Base-by-base conservation (phyloP, 2,113 vertebrate genomes). In the Poicephalus meyeri region DNA sequence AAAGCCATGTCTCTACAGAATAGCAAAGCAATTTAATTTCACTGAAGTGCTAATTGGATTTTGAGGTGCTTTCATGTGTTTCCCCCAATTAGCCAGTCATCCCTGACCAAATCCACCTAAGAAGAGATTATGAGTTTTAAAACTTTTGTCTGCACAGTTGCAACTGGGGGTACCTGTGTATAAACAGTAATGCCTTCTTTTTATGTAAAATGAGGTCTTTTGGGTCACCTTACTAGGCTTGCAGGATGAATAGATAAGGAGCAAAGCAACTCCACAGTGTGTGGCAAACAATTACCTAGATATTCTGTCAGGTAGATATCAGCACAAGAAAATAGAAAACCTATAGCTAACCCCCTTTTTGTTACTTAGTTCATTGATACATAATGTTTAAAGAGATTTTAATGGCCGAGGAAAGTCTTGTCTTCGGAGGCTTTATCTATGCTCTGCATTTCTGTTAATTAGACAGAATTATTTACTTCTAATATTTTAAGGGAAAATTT, bases 21-120 rank as follows among this genome's bases (percentile, higher is more conserved):
- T 97, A 98, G 97, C 93, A 97, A 98, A 98, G 97, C 98, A 94
- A 96, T 98, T 98, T 98, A 98, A 98, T 98, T 98, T 98, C 96
- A 98, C 97, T 98, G 96, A 98, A 98, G 98, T 98, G 97, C 98
- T 98, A 98, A 98, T 98, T 98, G 98, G 98, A 98, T 98, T 98
- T 98, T 97, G 97, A 98, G 98, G 97, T 97, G 95, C 98, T 98
- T 98, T 98, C 97, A 98, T 98, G 97, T 98, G 96, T 97, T 95
- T 98, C 85, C 68, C 96, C 96, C 97, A 98, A 98, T 98, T 98
- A 98, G 96, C 91, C 97, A 97, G 95, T 98, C 98, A 97, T 98
- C 97, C 97, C 97, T 98, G 97, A 97, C 97, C 55, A 98, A 98
- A 97, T 98, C 97, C 86, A 95, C 96, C 97, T 97, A 97, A 97